Base-by-base conservation (phyloP, 2,888 invertebrate species). In the Timema cristinae region DNA sequence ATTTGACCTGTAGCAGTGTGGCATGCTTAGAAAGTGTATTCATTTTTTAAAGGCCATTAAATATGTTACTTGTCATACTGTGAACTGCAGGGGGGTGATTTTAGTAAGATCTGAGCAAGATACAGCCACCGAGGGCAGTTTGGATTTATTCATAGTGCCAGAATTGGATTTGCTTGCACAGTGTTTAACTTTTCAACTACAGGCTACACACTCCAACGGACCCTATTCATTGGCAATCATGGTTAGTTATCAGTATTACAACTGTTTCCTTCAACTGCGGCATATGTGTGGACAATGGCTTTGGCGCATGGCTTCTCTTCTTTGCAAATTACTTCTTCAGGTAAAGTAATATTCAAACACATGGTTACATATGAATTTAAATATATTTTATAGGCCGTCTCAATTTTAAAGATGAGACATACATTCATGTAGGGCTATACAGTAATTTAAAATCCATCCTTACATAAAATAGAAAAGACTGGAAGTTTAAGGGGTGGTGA, bases 31-130 rank as follows among this genome's bases (percentile, higher is more conserved):
- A 32, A 74, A 72, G 56, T 32, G 32, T 32, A 32, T 32, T 32
- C 7, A 32, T 4, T 32, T 47, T 63, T 63, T 63, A 48, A 63
- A 63, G 48, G 72, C 76, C 11, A 71, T 76, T 47, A 76, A 76
- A 48, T 76, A 76, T 74, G 74, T 76, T 1, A 76, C 76, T 10
- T 69, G 72, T 68, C 76, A 76, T 67, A 75, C 76, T 16, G 76
- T 76, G 4, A 76, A 75, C 69, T 69, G 72, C 51, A 71, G 73
- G 59, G 61, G 32, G 51, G 48, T 10, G 32, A 7, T 63, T 11
- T n/a, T 63, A 9, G 47, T 63, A 13, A 32, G 32, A 32, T 32
- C 32, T 32, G 32, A 32, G 32, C 11, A 13, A 47, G 63, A 63
- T 10, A 59, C n/a, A 59, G 48, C 32, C 32, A 63, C 15, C 9